phyloP scores from a whole-genome alignment of 2,113 vertebrate species.

The Pitta sordida region DNA sequence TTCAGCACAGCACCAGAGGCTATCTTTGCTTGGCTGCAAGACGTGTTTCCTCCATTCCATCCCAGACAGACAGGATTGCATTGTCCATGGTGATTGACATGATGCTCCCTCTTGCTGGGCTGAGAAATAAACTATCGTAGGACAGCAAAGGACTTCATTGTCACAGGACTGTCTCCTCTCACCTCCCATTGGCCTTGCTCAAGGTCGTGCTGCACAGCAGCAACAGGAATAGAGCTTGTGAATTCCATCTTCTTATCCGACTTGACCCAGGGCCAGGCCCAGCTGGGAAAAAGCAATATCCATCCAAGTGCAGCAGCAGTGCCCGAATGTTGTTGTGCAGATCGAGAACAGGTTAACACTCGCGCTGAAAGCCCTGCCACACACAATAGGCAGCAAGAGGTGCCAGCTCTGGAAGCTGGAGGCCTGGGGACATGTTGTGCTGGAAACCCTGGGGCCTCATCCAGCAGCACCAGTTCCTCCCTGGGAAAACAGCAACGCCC shows the following conservation, averaged over 20 bases:
- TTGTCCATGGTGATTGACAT: accelerated
- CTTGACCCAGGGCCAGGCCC: constrained; percentile 23
- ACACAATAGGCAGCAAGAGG: background rate
- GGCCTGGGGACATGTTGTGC: background rate
- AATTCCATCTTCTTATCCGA: constrained; percentile 29
- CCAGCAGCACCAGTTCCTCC: constrained; percentile 30
- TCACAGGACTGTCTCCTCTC: background rate
- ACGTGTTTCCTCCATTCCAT: background rate
- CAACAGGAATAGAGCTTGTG: background rate
- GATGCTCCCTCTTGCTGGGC: background rate
- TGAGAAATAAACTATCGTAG: background rate
- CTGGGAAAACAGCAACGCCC: constrained; percentile 29
- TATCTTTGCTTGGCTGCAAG: background rate
- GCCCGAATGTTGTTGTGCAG: background rate
- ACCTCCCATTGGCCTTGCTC: background rate
- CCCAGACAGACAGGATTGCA: accelerated
- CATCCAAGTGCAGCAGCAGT: background rate
- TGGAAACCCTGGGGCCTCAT: background rate
- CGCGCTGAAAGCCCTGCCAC: accelerated
- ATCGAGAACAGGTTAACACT: background rate
- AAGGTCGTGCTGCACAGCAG: background rate
- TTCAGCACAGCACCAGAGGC: accelerated
- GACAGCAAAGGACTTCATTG: background rate
- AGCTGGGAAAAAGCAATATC: background rate
- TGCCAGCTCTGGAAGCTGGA: constrained; percentile 7